These are phyloP conservation scores for Sarcophaga peregrina DNA, from an alignment of 1,140 invertebrate species.

Conservation along the genomic window DNA sequence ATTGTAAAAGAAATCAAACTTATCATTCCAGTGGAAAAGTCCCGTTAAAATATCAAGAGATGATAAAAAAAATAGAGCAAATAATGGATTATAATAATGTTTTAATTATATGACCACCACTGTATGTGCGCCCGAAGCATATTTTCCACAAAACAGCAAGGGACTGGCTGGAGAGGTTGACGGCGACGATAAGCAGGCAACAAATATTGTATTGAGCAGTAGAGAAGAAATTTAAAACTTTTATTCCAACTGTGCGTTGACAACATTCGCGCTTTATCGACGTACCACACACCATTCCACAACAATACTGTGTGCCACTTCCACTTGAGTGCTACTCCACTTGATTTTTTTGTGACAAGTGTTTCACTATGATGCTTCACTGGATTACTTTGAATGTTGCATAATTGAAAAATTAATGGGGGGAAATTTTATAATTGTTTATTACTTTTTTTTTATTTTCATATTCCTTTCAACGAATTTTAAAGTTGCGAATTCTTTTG, in stretches of 20 bases:
- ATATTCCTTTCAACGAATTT: slow-evolving; percentile 13
- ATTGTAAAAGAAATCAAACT: too few species aligned
- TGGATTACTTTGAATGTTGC: slow-evolving; percentile 53
- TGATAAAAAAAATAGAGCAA: too few species aligned
- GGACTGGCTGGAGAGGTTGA: slow-evolving; percentile 47
- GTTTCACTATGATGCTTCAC: slow-evolving; percentile 52
- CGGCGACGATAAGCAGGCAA: neutral
- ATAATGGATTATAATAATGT: too few species aligned
- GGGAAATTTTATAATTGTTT: slow-evolving; percentile 23
- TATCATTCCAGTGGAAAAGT: too few species aligned
- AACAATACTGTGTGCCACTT: neutral
- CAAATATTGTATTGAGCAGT: neutral
- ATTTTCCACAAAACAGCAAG: slow-evolving; percentile 57
- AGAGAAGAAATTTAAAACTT: slow-evolving; percentile 7
- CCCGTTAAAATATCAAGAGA: too few species aligned
- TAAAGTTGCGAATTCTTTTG: neutral
- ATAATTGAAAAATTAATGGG: slow-evolving; percentile 62
- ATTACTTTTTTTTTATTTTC: neutral
- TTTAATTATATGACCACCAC: too few species aligned
- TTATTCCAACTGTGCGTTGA: slow-evolving; percentile 21
- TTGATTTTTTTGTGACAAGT: slow-evolving; percentile 61
- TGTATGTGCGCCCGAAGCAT: slow-evolving; percentile 65
- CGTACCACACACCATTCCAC: too few species aligned
- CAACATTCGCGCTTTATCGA: neutral
- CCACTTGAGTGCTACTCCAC: slow-evolving; percentile 44